These are phyloP conservation scores for Plotosus lineatus DNA, from an alignment of 2,113 vertebrate genomes.

Conservation along the genomic window DNA sequence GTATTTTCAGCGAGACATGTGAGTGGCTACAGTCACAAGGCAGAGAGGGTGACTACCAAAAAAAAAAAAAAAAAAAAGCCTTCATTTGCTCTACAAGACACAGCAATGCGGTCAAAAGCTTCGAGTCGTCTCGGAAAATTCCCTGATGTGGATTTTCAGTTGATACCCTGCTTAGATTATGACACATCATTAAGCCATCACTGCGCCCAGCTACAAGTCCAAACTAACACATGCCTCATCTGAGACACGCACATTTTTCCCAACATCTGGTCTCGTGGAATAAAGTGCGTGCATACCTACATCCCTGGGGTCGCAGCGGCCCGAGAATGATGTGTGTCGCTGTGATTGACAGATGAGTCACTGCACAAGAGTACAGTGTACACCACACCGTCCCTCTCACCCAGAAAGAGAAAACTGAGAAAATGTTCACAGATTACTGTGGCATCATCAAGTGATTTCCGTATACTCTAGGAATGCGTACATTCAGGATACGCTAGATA, in stretches of 20 bases:
- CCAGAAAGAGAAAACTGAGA: too few relatives aligned
- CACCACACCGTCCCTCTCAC: background rate
- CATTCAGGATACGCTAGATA: too few relatives aligned
- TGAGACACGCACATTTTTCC: background rate
- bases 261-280: too few relatives aligned
- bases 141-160: background rate
- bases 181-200: background rate
- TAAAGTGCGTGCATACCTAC: background rate
- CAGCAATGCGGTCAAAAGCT: background rate
- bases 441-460: background rate
- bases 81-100: background rate
- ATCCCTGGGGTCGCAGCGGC: too few relatives aligned
- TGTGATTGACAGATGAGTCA: background rate
- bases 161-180: background rate
- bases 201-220: background rate
- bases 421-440: background rate
- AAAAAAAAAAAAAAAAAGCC: background rate
- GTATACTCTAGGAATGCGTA: too few relatives aligned
- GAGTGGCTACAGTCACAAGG: constrained; percentile 12
- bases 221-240: background rate
- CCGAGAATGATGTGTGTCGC: background rate
- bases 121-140: background rate
- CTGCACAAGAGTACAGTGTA: too few relatives aligned
- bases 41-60: constrained; percentile 2
- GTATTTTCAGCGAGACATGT: constrained; percentile 9